Evolutionary conservation across 2,888 invertebrate species (phyloP).

Genomic region (Agrotis exclamationis): DNA sequence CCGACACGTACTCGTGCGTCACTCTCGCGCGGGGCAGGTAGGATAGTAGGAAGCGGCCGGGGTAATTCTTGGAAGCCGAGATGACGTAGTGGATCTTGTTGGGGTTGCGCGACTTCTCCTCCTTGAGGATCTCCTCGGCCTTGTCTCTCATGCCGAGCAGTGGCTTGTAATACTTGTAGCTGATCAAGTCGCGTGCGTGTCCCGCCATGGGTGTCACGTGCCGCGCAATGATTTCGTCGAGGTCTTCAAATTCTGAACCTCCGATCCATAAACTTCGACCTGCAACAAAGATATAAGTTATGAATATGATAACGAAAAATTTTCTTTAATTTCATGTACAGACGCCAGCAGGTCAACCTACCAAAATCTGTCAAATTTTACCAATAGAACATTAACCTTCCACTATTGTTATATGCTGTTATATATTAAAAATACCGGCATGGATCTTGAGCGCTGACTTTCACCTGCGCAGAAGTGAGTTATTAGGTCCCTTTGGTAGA

Average conservation of each 20-base stretch:
- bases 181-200: constrained; percentile 96
- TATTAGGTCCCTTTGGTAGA: too few relatives aligned
- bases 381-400: too few relatives aligned
- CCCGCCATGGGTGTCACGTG: constrained; percentile 99
- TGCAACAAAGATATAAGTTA: constrained; percentile 56
- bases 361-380: too few relatives aligned
- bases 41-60: constrained; percentile 98
- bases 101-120: constrained; percentile 97
- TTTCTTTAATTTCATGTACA: not conserved
- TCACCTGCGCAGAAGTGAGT: too few relatives aligned
- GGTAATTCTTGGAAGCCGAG: constrained; percentile 96
- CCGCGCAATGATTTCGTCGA: constrained; percentile 99
- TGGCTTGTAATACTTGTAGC: constrained; percentile 97
- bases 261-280: constrained; percentile 95
- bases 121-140: constrained; percentile 96
- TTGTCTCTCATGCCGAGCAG: constrained; percentile 96
- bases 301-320: not conserved
- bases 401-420: too few relatives aligned
- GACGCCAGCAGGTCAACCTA: too few relatives aligned
- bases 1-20: constrained; percentile 97
- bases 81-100: constrained; percentile 97
- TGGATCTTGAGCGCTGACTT: too few relatives aligned
- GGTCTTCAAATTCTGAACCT: constrained; percentile 98
- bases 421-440: too few relatives aligned
- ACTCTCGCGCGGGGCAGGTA: constrained; percentile 97